phyloP scores from a whole-genome alignment of 2,888 invertebrate genomes.

The Thumatha senex region DNA sequence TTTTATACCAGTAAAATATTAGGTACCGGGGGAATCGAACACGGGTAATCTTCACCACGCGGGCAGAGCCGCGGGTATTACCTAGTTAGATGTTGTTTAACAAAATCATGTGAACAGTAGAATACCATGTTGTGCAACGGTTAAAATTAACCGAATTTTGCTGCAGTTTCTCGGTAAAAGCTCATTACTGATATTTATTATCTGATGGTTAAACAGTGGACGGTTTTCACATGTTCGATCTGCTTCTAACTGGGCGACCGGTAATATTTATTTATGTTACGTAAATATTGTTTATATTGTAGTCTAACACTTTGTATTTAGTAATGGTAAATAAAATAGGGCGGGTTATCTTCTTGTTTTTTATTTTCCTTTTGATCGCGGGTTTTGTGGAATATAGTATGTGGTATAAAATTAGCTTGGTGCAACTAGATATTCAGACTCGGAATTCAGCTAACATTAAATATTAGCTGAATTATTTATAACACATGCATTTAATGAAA shows the following conservation, averaged over 20 bases:
- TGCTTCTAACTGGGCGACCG: conserved; percentile 21
- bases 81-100: too few relatives aligned
- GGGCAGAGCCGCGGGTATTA: too few relatives aligned
- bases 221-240: conserved; percentile 41
- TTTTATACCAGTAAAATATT: too few relatives aligned
- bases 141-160: conserved; percentile 49
- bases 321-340: conserved; percentile 8
- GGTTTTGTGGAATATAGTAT: neutral
- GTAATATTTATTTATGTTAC: conserved; percentile 51
- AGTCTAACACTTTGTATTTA: conserved; percentile 7
- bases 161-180: conserved; percentile 48
- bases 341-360: conserved; percentile 17
- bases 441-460: too few relatives aligned
- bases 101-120: neutral
- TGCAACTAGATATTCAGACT: too few relatives aligned
- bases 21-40: too few relatives aligned
- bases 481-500: too few relatives aligned
- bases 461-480: too few relatives aligned
- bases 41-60: too few relatives aligned
- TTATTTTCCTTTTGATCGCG: neutral
- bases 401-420: too few relatives aligned
- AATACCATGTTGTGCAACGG: conserved; percentile 26
- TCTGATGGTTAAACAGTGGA: conserved; percentile 55
- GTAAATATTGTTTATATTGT: conserved; percentile 30
- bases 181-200: conserved; percentile 51